Base-by-base conservation (phyloP, 2,888 invertebrate genomes). In the Bellardia bayeri region DNA sequence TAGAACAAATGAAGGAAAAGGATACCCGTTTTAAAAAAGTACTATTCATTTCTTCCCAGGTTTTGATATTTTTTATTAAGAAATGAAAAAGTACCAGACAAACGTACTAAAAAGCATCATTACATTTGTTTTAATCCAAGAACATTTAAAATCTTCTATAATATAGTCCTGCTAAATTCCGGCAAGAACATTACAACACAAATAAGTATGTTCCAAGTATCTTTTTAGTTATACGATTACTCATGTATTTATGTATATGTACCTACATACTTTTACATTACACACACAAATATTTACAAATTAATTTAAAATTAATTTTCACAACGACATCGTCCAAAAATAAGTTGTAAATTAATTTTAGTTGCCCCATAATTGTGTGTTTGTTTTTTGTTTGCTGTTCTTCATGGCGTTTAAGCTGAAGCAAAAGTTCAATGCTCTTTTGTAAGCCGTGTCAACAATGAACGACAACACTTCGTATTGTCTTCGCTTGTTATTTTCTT, bases 341-440 rank as follows among this genome's bases (percentile, higher is more conserved):
- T 74, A 58, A 82, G 58, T 68, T 82, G 56, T 75, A 37, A 82
- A 64, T 83, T 78, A 56, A 75, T 71, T 78, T 71, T 16, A 78
- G 75, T 78, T 64, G 71, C 45, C 63, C 76, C 71, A 83, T 72
- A 72, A 75, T 78, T 72, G 33, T 69, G 37, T 71, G 33, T 68
- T 56, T 58, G 49, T 64, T 49, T 0, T 79, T 9, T 68, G 45
- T 45, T 30, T 63, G 69, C 45, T 79, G 68, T 85, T 88, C 74
- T 68, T 79, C 13, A 80, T 71, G 79, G 69, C 63, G 68, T 68
- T 87, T 63, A 74, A 82, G 78, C 81, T 66, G 30, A 58, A 71
- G 58, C 76, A 81, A 86, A 83, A 85, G 88, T 88, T 88, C 88
- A 85, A 81, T 87, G 88, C 87, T 79, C 88, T 81, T 79, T 79